These are phyloP conservation scores for Myodes glareolus DNA, from an alignment of 2,113 vertebrate species.

Conservation along the genomic window DNA sequence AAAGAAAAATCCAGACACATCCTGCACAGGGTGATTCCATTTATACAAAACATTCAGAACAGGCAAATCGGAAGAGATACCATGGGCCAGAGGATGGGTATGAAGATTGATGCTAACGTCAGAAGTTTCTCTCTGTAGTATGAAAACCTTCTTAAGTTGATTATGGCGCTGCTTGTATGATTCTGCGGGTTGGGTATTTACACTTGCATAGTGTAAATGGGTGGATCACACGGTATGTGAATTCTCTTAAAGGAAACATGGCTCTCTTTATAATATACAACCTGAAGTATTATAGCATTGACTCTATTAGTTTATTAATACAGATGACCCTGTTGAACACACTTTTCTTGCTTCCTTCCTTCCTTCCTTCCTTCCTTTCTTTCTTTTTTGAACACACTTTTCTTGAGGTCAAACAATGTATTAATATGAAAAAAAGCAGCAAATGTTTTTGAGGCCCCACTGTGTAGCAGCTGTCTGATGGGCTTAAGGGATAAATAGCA, in stretches of 20 bases:
- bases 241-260: background rate
- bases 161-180: background rate
- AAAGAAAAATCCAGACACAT: background rate
- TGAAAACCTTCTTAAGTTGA: background rate
- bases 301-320: background rate
- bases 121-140: background rate
- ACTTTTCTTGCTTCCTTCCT: background rate
- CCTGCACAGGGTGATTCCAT: background rate
- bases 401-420: background rate
- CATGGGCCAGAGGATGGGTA: background rate
- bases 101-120: background rate
- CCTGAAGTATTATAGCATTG: background rate
- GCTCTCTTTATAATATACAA: background rate
- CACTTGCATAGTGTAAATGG: background rate
- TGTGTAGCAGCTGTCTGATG: background rate
- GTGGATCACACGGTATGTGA: background rate
- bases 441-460: background rate
- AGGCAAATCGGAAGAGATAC: background rate
- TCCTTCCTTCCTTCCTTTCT: background rate
- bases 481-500: background rate
- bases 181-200: background rate
- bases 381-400: background rate
- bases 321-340: background rate
- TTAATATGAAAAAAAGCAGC: constrained; percentile 4
- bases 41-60: background rate